Evolutionary conservation across 2,888 invertebrate genomes (phyloP), one percentile per base, ranked within the genome.

Genomic region (Biston stratarius): DNA sequence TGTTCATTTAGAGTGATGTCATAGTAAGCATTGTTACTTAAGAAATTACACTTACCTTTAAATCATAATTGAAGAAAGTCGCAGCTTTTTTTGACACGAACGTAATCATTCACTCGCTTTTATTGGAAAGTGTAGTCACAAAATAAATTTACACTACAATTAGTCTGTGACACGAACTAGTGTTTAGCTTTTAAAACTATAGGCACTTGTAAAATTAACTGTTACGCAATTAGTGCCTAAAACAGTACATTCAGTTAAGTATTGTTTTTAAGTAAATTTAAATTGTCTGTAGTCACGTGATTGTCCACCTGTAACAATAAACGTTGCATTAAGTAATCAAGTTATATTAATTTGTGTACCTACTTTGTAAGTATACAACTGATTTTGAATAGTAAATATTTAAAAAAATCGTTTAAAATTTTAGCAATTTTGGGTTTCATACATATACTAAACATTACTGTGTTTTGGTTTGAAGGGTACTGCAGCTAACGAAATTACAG

Each of bases 1-100:
- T n/a, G n/a, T n/a, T n/a, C n/a, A n/a, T n/a, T n/a, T n/a, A n/a
- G n/a, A n/a, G n/a, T n/a, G n/a, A n/a, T n/a, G n/a, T n/a, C n/a
- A n/a, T n/a, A 10, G 11, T 10, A 42, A 10, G 11, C 8, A 9
- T 8, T 24, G 12, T 33, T 34, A 34, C 8, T 6, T 34, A 60
- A 65, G 24, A 24, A 73, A 70, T 61, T 60, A 6, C 47, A 75
- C 90, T 84, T 82, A 92, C 92, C 92, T 92, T 89, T 87, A 92
- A 83, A 85, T 82, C 91, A 90, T 91, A 78, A 77, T 86, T 77
- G 85, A 77, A 71, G 80, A 82, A 82, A 77, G 75, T 77, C 24
- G 49, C 70, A 83, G 80, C 83, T 76, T 74, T 80, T 67, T 73
- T 71, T 70, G 77, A 77, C 75, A 73, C 79, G 75, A 79, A 80